Conservation (phyloP, 1,140 invertebrate species). For the Schlechtendalia chinensis region DNA sequence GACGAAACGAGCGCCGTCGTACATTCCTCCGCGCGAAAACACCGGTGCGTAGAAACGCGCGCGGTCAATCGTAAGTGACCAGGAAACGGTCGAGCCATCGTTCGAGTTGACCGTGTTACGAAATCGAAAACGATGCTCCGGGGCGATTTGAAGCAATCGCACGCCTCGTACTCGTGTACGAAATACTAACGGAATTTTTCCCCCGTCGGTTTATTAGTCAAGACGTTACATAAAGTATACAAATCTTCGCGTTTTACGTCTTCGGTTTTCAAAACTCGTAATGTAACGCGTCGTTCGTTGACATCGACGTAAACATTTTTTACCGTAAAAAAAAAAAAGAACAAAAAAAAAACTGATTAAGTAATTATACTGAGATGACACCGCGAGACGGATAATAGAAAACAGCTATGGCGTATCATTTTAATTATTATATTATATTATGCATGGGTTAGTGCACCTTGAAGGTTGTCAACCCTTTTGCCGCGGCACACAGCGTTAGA, state of each 20-base stretch:
- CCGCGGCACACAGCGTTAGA: no score
- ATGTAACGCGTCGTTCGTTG: neutral
- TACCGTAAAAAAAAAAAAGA: conserved; percentile 16
- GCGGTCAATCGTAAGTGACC: conserved; percentile 18
- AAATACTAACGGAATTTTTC: neutral
- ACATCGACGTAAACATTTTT: neutral
- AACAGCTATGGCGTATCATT: conserved; percentile 16
- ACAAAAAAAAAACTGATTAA: conserved; percentile 4
- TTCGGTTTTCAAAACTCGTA: neutral
- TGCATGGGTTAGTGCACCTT: conserved; percentile 23
- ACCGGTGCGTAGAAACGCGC: no score
- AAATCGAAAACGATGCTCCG: conserved; percentile 5
- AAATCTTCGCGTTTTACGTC: no score
- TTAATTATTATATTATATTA: conserved; percentile 31
- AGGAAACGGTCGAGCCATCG: neutral
- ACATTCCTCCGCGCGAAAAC: neutral
- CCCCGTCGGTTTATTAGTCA: neutral
- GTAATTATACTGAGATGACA: conserved; percentile 30
- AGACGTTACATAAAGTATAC: neutral
- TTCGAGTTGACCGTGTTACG: neutral
- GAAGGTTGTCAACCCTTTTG: conserved; percentile 27
- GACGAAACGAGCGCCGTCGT: neutral
- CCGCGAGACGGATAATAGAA: neutral
- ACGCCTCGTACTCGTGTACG: neutral
- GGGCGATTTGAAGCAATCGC: neutral